Conservation (phyloP, 2,797 vertebrate species). For the Perodicticus potto region DNA sequence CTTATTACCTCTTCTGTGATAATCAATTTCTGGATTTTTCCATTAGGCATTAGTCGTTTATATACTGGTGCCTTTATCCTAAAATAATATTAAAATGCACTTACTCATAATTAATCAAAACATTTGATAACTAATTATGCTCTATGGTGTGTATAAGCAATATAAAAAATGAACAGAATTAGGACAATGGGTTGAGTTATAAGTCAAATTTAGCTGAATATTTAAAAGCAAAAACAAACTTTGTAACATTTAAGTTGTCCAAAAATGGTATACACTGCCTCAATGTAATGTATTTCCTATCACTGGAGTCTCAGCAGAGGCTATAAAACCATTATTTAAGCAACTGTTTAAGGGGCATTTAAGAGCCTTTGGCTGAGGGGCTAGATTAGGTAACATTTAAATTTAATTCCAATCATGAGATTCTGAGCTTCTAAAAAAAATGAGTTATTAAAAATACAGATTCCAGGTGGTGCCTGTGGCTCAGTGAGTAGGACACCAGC, state of each 20-base stretch:
- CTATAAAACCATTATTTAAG: not conserved
- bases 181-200: constrained; percentile 23
- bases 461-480: no score
- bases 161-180: constrained; percentile 35
- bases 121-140: constrained; percentile 27
- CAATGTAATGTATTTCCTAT: not conserved
- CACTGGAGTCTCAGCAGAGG: not conserved
- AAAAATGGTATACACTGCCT: not conserved
- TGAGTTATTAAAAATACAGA: not conserved
- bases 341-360: not conserved
- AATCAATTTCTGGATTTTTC: constrained; percentile 93
- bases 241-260: constrained; percentile 6
- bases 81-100: constrained; percentile 78
- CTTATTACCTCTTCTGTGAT: constrained; percentile 94
- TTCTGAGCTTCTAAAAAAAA: not conserved
- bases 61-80: constrained; percentile 94
- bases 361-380: not conserved
- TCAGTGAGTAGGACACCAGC: no score
- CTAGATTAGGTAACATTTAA: not conserved
- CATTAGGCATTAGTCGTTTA: constrained; percentile 91
- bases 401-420: not conserved
- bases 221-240: not conserved
- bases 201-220: constrained; percentile 36
- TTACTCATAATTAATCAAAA: constrained; percentile 58
- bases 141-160: constrained; percentile 12